Evolutionary conservation across 2,888 invertebrate genomes (phyloP), one percentile per base, ranked within the genome.

Genomic region (Trichogramma evanescens): DNA sequence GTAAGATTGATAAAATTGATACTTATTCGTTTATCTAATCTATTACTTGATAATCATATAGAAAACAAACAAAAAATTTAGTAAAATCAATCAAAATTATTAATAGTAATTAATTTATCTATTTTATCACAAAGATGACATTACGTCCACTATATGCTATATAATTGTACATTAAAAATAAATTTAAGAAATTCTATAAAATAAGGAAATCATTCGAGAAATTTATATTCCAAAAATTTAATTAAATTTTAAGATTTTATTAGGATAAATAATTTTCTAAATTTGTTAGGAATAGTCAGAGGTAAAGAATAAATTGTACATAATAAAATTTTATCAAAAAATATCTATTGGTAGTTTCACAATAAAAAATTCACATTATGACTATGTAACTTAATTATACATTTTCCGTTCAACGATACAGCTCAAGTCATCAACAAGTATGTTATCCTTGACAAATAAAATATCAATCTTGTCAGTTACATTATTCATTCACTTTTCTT

Each of bases 311-410:
- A 26, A 41, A 43, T 58, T 13, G 8, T n/a, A 50, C 6, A 9
- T 13, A 43, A 40, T 42, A 8, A 13, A 10, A 44, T 56, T 49
- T 65, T 54, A 64, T 57, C 68, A 67, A 68, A 69, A 66, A 66
- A 64, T 50, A 55, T 71, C 70, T 70, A 71, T 71, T 70, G 45
- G 63, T 68, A 66, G 56, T 66, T 63, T 70, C 69, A 63, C 65
- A 70, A 68, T 68, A 67, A 71, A 67, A 69, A 68, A 67, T 58
- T 61, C 56, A 63, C 56, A 49, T 58, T 55, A 8, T 9, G 45
- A 56, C 51, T 64, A 54, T 63, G 62, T 52, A 54, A 61, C 65
- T 64, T 68, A 66, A 66, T 60, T 8, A 56, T 60, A 61, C 53
- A 44, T 45, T 45, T 56, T 48, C 43, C 39, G 4, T 60, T 63